Percentiles rank a stretch among this genome's conserved stretches.
Evolutionary conservation across 2,113 vertebrate genomes (phyloP).

Genomic region (Proterorhinus semilunaris): DNA sequence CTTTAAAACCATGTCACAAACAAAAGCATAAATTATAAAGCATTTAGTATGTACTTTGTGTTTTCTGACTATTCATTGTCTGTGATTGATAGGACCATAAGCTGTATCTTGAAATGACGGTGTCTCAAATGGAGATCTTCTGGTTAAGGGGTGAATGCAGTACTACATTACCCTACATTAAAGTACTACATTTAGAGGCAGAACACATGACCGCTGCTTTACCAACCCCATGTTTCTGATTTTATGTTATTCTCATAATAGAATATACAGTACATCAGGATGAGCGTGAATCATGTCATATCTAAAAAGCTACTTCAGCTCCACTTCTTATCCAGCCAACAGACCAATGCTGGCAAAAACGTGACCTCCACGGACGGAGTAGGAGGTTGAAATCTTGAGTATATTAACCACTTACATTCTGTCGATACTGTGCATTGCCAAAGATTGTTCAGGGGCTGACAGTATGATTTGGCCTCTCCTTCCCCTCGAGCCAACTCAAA

Average conservation of each 20-base stretch:
- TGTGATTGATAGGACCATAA: background rate
- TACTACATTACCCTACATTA: too few species aligned
- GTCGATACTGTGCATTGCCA: background rate
- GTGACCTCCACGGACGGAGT: too few species aligned
- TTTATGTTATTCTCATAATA: too few species aligned
- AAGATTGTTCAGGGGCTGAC: conserved; percentile 9
- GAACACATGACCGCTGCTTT: too few species aligned
- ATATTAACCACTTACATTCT: background rate
- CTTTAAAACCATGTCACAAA: background rate
- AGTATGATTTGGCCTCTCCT: conserved; percentile 19
- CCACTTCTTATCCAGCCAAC: background rate
- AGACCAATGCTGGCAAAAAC: background rate
- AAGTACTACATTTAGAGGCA: too few species aligned
- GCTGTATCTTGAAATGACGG: background rate
- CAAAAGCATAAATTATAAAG: background rate
- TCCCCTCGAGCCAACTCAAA: conserved; percentile 2
- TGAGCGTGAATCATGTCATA: too few species aligned
- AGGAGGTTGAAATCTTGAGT: too few species aligned
- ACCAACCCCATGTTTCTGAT: too few species aligned
- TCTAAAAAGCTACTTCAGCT: background rate
- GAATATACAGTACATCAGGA: too few species aligned
- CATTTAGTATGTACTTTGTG: background rate
- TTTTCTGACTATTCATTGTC: conserved; percentile 2
- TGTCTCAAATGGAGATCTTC: background rate
- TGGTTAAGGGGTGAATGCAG: background rate